Evolutionary conservation across 1,140 invertebrate species (phyloP).

Genomic region (Nymphalis io): DNA sequence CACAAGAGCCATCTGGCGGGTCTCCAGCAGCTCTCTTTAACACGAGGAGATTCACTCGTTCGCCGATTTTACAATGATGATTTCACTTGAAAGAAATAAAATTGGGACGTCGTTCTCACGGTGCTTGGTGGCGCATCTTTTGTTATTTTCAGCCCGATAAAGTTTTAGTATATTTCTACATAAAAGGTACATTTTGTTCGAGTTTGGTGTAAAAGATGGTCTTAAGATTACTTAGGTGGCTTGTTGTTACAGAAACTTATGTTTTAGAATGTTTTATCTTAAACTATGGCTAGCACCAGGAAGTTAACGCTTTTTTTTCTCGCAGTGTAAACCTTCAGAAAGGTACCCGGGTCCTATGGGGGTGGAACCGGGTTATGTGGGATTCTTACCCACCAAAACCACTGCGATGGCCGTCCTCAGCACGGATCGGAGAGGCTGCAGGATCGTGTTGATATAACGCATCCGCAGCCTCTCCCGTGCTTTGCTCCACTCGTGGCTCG

Average conservation of each 20-base stretch:
- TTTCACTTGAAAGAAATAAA: conserved; percentile 43
- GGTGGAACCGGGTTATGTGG: too few relatives aligned
- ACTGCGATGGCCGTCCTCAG: too few relatives aligned
- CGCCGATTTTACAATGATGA: conserved; percentile 46
- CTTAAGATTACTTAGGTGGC: conserved; percentile 3
- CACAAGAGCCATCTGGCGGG: conserved; percentile 67
- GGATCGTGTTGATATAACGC: too few relatives aligned
- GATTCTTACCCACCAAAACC: too few relatives aligned
- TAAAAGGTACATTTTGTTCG: conserved; percentile 12
- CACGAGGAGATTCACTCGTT: conserved; percentile 43
- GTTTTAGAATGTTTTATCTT: neutral
- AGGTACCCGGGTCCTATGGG: too few relatives aligned
- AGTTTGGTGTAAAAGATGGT: conserved; percentile 11
- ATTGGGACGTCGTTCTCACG: conserved; percentile 42
- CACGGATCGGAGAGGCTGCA: too few relatives aligned
- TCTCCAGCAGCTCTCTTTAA: conserved; percentile 59
- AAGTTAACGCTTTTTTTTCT: too few relatives aligned
- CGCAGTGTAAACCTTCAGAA: too few relatives aligned
- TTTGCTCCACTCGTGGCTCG: too few relatives aligned
- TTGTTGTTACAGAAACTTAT: conserved; percentile 5
- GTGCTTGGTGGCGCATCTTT: conserved; percentile 37
- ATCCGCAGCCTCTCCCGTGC: too few relatives aligned
- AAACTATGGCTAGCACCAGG: too few relatives aligned
- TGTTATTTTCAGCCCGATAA: conserved; percentile 30
- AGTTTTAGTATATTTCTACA: conserved; percentile 27